Evolutionary conservation across 2,113 vertebrate species (phyloP).

Genomic region (Polypterus senegalus): DNA sequence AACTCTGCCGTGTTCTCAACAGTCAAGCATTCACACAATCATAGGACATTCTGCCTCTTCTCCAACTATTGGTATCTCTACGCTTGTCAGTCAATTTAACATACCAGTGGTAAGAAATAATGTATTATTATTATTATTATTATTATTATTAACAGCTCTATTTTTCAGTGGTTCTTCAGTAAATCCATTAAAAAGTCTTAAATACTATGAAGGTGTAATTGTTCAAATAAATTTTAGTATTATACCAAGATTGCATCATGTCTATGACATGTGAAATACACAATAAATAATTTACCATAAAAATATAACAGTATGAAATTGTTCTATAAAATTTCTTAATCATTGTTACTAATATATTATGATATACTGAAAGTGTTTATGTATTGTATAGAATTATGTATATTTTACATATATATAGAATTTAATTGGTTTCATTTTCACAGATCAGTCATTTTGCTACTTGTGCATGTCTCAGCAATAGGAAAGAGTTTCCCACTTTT

Average conservation of each 20-base stretch:
- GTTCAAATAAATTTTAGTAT: too few species aligned
- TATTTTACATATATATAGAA: not conserved
- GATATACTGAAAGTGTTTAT: not conserved
- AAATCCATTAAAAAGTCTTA: too few species aligned
- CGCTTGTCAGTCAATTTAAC: slow-evolving; percentile 45
- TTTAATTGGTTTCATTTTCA: not conserved
- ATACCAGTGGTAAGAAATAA: slow-evolving; percentile 50
- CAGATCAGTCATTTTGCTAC: slow-evolving; percentile 49
- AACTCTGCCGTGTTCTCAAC: slow-evolving; percentile 27
- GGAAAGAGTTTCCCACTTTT: slow-evolving; percentile 45
- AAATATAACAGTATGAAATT: not conserved
- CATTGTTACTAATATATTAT: not conserved
- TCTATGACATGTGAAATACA: not conserved
- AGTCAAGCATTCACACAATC: slow-evolving; percentile 40
- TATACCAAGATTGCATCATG: too few species aligned
- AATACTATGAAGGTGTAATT: too few species aligned
- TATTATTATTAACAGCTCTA: not conserved
- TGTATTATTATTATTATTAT: not conserved
- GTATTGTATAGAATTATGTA: not conserved
- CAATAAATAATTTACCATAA: slow-evolving; percentile 1
- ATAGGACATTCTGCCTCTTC: slow-evolving; percentile 55
- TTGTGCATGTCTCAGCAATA: slow-evolving; percentile 53
- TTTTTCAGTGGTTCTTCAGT: not conserved
- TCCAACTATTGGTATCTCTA: slow-evolving; percentile 50
- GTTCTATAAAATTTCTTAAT: not conserved